These are phyloP conservation scores for Temnothorax unifasciatus DNA, from an alignment of 2,888 invertebrate genomes.

Conservation along the genomic window DNA sequence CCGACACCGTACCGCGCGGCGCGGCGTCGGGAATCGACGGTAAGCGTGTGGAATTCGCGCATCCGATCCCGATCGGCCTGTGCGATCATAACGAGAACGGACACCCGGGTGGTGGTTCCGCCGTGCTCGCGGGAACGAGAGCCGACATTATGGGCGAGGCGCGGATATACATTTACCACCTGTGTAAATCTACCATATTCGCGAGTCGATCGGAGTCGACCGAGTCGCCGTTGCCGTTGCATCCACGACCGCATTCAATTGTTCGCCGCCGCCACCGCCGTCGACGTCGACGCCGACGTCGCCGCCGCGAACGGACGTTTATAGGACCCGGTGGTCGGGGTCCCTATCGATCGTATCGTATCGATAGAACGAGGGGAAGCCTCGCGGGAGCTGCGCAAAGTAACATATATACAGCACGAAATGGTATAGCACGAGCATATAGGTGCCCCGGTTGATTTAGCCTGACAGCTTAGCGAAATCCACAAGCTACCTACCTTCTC, in stretches of 20 bases:
- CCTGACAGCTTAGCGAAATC: slow-evolving; percentile 54
- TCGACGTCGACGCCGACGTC: neutral
- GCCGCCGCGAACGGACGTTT: slow-evolving; percentile 27
- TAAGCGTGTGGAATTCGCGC: slow-evolving; percentile 40
- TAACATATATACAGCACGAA: slow-evolving; percentile 49
- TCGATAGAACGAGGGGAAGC: slow-evolving; percentile 30
- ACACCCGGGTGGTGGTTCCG: slow-evolving; percentile 13
- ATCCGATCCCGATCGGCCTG: slow-evolving; percentile 33
- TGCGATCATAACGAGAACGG: slow-evolving; percentile 40
- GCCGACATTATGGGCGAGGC: slow-evolving; percentile 17
- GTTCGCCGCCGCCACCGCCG: slow-evolving; percentile 16
- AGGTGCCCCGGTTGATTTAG: slow-evolving; percentile 50
- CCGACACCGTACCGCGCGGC: slow-evolving; percentile 16
- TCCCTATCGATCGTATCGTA: slow-evolving; percentile 49
- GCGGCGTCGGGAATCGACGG: neutral
- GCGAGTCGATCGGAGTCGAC: slow-evolving; percentile 23
- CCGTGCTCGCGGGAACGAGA: slow-evolving; percentile 9
- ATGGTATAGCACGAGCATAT: slow-evolving; percentile 53
- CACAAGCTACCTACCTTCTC: slow-evolving; percentile 31
- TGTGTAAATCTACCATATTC: slow-evolving; percentile 27
- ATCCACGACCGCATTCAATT: slow-evolving; percentile 53
- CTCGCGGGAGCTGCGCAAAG: slow-evolving; percentile 48
- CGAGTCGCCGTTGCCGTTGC: slow-evolving; percentile 29
- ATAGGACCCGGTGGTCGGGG: neutral
- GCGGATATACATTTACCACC: slow-evolving; percentile 45